These are phyloP conservation scores for Dendrolimus punctatus DNA, from an alignment of 1,140 invertebrate species.

Conservation along the genomic window DNA sequence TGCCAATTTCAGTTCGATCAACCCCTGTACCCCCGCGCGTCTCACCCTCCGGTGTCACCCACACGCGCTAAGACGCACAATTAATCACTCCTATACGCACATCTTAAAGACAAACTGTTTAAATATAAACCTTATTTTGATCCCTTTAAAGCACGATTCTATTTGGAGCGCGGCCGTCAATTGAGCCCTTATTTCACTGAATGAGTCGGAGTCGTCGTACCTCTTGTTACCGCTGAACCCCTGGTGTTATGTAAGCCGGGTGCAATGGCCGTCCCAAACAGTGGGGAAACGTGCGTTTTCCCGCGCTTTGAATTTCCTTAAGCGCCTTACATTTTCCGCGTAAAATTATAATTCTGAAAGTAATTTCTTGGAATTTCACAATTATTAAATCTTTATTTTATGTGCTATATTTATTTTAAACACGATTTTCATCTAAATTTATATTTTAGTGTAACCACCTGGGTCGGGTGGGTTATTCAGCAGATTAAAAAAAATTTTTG, in stretches of 20 bases:
- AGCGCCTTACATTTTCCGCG: neutral
- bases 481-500: too few relatives aligned
- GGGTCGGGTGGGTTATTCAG: too few relatives aligned
- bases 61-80: slow-evolving; percentile 37
- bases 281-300: slow-evolving; percentile 31
- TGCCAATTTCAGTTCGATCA: slow-evolving; percentile 61
- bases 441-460: too few relatives aligned
- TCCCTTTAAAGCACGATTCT: slow-evolving; percentile 29
- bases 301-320: slow-evolving; percentile 26
- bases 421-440: too few relatives aligned
- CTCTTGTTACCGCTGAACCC: slow-evolving; percentile 57
- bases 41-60: slow-evolving; percentile 24
- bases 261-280: slow-evolving; percentile 62
- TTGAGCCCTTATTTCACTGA: slow-evolving; percentile 22
- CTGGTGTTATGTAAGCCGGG: slow-evolving; percentile 64
- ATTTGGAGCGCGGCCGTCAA: slow-evolving; percentile 14
- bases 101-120: slow-evolving; percentile 19
- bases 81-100: slow-evolving; percentile 52
- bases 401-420: too few relatives aligned
- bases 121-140: slow-evolving; percentile 36
- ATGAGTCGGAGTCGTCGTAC: slow-evolving; percentile 29
- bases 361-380: too few relatives aligned
- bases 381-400: too few relatives aligned
- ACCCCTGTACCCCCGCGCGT: slow-evolving; percentile 30
- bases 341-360: too few relatives aligned